Evolutionary conservation across 2,888 invertebrate genomes (phyloP).

Genomic region (Epinotia demarniana): DNA sequence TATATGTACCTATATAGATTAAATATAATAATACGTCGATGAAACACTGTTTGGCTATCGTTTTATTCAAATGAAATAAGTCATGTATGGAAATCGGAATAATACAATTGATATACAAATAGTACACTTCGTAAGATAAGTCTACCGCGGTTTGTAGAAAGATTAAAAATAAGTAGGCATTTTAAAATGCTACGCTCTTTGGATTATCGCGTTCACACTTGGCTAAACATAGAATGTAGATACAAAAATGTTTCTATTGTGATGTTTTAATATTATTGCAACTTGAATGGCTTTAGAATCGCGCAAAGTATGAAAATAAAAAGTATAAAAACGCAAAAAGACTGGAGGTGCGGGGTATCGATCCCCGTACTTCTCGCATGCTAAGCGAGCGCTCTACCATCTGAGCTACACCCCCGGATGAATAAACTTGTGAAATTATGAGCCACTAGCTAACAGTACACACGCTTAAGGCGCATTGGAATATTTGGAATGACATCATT

Average conservation of each 20-base stretch:
- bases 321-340: conserved; percentile 31
- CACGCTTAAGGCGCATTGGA: not conserved
- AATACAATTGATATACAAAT: not conserved
- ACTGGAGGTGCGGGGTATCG: conserved; percentile 46
- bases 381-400: conserved; percentile 70
- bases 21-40: no score
- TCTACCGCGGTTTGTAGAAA: conserved; percentile 4
- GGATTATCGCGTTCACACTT: conserved; percentile 18
- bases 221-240: conserved; percentile 15
- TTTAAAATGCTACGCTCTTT: conserved; percentile 4
- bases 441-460: conserved; percentile 25
- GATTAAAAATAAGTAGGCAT: conserved; percentile 21
- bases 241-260: conserved; percentile 29
- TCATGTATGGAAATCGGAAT: not conserved
- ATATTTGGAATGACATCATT: conserved; percentile 6
- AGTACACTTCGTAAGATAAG: not conserved
- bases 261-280: conserved; percentile 30
- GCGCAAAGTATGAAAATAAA: not conserved
- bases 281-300: conserved; percentile 11
- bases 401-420: conserved; percentile 69
- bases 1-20: no score
- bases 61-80: no score
- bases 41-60: no score
- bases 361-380: conserved; percentile 46
- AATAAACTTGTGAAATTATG: fast-evolving